Evolutionary conservation across 30 jellyfish, hydroid and myxozoan species (phyloP).

Genomic region (Chrysaora quinquecirrha): DNA sequence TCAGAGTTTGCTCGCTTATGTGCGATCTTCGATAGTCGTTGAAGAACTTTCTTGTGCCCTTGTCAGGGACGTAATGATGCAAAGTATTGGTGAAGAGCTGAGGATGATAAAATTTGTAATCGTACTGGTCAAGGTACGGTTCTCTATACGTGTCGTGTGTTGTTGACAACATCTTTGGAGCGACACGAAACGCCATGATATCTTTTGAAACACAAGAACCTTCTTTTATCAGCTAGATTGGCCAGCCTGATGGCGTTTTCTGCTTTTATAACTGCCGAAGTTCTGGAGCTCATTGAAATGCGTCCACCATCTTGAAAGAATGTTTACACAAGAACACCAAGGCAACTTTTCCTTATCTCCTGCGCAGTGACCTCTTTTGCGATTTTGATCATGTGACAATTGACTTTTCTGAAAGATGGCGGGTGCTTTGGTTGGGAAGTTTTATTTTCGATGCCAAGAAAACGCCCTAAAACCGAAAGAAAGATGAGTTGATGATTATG

Average conservation of each 20-base stretch:
- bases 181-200: constrained; percentile 65
- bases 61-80: constrained; percentile 62
- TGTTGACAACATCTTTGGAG: constrained; percentile 64
- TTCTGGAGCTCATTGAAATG: too few relatives aligned
- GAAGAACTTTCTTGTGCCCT: constrained; percentile 62
- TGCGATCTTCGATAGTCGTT: constrained; percentile 74
- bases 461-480: not conserved
- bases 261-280: too few relatives aligned
- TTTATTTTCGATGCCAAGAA: not conserved
- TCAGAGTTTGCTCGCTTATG: constrained; percentile 55
- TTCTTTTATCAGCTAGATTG: too few relatives aligned
- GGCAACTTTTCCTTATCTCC: constrained; percentile 2
- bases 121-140: constrained; percentile 55
- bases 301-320: not conserved
- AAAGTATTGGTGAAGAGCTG: constrained; percentile 44
- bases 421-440: not conserved
- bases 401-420: constrained; percentile 7
- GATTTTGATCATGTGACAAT: constrained; percentile 21
- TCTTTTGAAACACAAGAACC: too few relatives aligned
- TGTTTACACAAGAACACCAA: not conserved
- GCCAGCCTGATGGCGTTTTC: too few relatives aligned
- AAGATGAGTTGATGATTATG: not conserved
- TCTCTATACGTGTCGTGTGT: constrained; percentile 68
- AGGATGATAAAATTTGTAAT: constrained; percentile 74
- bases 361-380: not conserved